A percentile compares a stretch with the other conserved stretches of the same genome.
Conservation (phyloP, 2,113 vertebrate species). For the Hemicordylus capensis region DNA sequence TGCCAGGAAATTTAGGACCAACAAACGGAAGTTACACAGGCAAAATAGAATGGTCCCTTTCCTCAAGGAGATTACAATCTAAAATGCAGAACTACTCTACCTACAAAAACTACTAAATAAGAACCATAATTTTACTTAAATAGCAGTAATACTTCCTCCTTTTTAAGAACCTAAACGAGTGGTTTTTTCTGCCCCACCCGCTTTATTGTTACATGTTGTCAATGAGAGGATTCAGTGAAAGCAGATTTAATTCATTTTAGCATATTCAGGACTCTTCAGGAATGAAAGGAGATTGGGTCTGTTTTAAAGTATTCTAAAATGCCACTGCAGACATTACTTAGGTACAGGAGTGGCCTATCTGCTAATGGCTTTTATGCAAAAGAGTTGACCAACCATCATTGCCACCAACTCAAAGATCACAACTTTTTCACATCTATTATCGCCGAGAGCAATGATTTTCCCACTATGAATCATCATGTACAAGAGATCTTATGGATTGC, state of each 20-base stretch:
- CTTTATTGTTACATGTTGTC: too few species aligned
- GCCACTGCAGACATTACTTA: neutral
- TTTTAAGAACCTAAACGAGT: neutral
- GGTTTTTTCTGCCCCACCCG: neutral
- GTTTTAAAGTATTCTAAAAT: neutral
- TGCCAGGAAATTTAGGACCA: too few species aligned
- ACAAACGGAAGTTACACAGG: neutral
- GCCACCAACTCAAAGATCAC: neutral
- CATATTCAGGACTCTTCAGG: neutral
- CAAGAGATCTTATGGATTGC: neutral
- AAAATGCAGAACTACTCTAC: neutral
- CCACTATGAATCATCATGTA: neutral
- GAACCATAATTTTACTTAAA: neutral
- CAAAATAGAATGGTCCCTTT: neutral
- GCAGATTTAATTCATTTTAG: neutral
- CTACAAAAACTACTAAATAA: neutral
- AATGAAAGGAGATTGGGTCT: neutral
- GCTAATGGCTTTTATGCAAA: neutral
- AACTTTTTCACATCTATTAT: neutral
- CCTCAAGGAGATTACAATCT: too few species aligned
- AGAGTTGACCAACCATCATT: neutral
- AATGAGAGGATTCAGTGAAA: too few species aligned
- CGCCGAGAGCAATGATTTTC: neutral
- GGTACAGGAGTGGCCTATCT: neutral
- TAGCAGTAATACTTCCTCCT: neutral